phyloP scores from a whole-genome alignment of 2,797 vertebrate genomes.

The Microchirus variegatus region DNA sequence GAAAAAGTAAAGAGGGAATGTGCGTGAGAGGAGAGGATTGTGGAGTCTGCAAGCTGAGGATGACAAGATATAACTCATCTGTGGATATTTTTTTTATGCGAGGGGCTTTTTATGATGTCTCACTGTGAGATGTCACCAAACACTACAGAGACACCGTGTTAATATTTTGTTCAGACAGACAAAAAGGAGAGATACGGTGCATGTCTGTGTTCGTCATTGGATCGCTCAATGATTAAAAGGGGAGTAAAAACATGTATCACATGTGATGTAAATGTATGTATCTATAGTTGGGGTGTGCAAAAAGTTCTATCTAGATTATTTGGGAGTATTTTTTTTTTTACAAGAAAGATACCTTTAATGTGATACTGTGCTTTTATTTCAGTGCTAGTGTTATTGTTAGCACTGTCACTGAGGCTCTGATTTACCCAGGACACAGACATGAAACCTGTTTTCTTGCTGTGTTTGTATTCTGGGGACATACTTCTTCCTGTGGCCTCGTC shows the following conservation, averaged over 20 bases:
- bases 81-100: conserved; percentile 38
- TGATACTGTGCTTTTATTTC: too few relatives aligned
- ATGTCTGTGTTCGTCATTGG: background rate
- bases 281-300: too few relatives aligned
- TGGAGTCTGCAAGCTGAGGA: conserved; percentile 41
- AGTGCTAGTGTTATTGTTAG: too few relatives aligned
- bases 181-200: background rate
- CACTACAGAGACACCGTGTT: conserved; percentile 11
- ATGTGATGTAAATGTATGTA: background rate
- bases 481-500: too few relatives aligned
- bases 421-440: too few relatives aligned
- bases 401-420: too few relatives aligned
- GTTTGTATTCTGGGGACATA: too few relatives aligned
- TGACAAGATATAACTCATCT: conserved; percentile 52
- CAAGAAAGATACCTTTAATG: too few relatives aligned
- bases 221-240: background rate
- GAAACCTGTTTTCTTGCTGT: too few relatives aligned
- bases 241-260: background rate
- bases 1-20: conserved; percentile 24
- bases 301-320: too few relatives aligned
- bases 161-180: conserved; percentile 11
- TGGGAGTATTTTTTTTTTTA: too few relatives aligned
- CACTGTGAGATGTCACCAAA: conserved; percentile 17
- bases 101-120: conserved; percentile 42
- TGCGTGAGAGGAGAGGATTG: conserved; percentile 25